A percentile compares a stretch with the other conserved stretches of the same genome.
phyloP scores from a whole-genome alignment of 2,888 invertebrate genomes.

The Hermaeophaga mercurialis region DNA sequence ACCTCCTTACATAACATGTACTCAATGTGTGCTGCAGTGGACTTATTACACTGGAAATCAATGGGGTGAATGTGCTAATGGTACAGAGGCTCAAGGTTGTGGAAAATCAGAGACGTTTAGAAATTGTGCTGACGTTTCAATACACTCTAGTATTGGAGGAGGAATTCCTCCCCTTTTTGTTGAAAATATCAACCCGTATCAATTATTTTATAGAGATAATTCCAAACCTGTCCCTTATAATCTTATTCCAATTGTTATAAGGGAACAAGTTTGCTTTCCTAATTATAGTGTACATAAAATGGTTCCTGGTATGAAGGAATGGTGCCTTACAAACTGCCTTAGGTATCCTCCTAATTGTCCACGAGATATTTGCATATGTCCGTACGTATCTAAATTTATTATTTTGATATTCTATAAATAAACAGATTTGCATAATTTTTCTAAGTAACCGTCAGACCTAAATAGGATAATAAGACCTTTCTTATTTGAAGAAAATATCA shows the following conservation, averaged over 20 bases:
- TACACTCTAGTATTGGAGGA: slow-evolving; percentile 73
- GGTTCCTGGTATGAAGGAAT: slow-evolving; percentile 77
- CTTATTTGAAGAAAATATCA: no score
- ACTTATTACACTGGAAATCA: slow-evolving; percentile 91
- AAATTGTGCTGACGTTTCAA: slow-evolving; percentile 87
- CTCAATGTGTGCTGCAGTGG: slow-evolving; percentile 93
- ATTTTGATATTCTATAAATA: no score
- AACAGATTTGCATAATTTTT: no score
- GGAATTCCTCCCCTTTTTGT: slow-evolving; percentile 74
- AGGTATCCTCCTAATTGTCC: slow-evolving; percentile 89
- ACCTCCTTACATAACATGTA: slow-evolving; percentile 83
- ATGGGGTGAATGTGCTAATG: slow-evolving; percentile 88
- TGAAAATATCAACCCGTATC: slow-evolving; percentile 75
- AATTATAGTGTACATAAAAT: slow-evolving; percentile 66
- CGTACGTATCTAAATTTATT: slow-evolving; percentile 78
- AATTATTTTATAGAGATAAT: slow-evolving; percentile 76
- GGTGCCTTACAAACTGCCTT: slow-evolving; percentile 87
- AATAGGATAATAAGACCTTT: no score
- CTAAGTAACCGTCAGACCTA: no score
- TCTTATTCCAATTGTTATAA: slow-evolving; percentile 76
- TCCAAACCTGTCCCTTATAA: slow-evolving; percentile 66
- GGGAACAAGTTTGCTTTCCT: slow-evolving; percentile 81
- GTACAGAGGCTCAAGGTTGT: slow-evolving; percentile 86
- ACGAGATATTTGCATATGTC: slow-evolving; percentile 74
- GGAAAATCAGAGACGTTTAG: slow-evolving; percentile 90